Percentiles rank a stretch among this genome's conserved stretches.
phyloP scores from a whole-genome alignment of 2,888 invertebrate species.

The Parapristionchus giblindavisi region DNA sequence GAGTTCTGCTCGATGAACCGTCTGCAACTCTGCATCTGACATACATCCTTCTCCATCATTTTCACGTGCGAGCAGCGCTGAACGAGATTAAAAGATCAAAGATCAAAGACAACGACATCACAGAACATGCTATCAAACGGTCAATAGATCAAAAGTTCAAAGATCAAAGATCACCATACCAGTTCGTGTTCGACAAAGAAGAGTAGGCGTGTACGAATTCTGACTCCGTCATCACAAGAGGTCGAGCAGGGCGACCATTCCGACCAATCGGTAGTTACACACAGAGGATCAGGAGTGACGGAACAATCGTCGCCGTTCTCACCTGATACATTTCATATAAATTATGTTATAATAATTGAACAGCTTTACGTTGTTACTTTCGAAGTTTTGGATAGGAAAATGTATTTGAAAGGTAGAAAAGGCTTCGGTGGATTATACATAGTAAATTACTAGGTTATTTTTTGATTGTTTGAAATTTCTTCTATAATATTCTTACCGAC shows the following conservation, averaged over 20 bases:
- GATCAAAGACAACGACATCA: too few species aligned
- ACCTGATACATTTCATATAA: slow-evolving; percentile 44
- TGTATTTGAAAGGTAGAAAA: too few species aligned
- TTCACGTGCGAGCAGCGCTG: slow-evolving; percentile 54
- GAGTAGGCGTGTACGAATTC: slow-evolving; percentile 74
- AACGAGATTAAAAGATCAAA: slow-evolving; percentile 1
- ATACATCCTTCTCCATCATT: slow-evolving; percentile 68
- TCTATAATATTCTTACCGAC: slow-evolving; percentile 49
- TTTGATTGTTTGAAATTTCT: too few species aligned
- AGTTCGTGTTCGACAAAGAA: slow-evolving; percentile 67
- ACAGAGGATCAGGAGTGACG: slow-evolving; percentile 67
- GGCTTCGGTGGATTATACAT: too few species aligned
- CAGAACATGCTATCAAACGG: too few species aligned
- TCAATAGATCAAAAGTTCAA: neutral
- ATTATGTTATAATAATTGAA: neutral
- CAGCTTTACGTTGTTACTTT: neutral
- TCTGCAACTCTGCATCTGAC: slow-evolving; percentile 64
- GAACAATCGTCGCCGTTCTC: slow-evolving; percentile 68
- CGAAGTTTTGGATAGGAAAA: too few species aligned
- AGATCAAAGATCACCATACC: slow-evolving; percentile 26
- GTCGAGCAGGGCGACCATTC: slow-evolving; percentile 73
- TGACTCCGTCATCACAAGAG: slow-evolving; percentile 73
- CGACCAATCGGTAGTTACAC: slow-evolving; percentile 69
- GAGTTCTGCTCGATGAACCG: slow-evolving; percentile 64
- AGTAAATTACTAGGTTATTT: too few species aligned